Conservation (phyloP, 2,888 invertebrate species). For the Acleris sparsana region DNA sequence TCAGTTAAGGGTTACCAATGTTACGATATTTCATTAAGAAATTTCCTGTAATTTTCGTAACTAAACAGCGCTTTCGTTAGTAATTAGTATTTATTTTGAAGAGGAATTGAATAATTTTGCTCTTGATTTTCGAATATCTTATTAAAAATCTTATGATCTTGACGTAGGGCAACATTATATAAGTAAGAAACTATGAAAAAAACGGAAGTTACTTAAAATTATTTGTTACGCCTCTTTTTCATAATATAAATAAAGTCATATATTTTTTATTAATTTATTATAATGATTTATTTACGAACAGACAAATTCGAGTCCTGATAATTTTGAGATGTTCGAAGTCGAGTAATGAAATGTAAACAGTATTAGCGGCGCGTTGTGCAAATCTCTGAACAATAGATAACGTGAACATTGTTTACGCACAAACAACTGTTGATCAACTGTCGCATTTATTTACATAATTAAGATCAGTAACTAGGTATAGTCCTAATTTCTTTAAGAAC, state of each 20-base stretch:
- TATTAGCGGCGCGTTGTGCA: constrained; percentile 16
- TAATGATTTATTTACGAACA: background rate
- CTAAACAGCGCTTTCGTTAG: too few species aligned
- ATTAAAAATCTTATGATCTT: background rate
- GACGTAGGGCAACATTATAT: constrained; percentile 6
- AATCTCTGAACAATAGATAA: constrained; percentile 20
- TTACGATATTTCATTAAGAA: too few species aligned
- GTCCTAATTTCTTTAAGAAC: too few species aligned
- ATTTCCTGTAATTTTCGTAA: too few species aligned
- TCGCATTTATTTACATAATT: too few species aligned
- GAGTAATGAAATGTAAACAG: constrained; percentile 32
- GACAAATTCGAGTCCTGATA: constrained; percentile 17
- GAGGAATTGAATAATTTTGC: too few species aligned
- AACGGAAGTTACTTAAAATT: too few species aligned
- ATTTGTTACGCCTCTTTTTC: background rate
- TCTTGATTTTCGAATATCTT: background rate
- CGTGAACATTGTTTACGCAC: constrained; percentile 7
- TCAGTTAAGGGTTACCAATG: too few species aligned
- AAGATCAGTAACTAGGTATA: too few species aligned
- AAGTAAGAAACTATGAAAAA: background rate
- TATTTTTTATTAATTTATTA: too few species aligned
- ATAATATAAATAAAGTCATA: constrained; percentile 1
- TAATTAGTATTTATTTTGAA: too few species aligned
- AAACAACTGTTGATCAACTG: constrained; percentile 4
- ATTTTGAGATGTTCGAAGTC: constrained; percentile 4